Percentiles rank a stretch among this genome's conserved stretches.
Conservation (phyloP, 2,797 vertebrate species). For the Dicrostonyx torquatus region DNA sequence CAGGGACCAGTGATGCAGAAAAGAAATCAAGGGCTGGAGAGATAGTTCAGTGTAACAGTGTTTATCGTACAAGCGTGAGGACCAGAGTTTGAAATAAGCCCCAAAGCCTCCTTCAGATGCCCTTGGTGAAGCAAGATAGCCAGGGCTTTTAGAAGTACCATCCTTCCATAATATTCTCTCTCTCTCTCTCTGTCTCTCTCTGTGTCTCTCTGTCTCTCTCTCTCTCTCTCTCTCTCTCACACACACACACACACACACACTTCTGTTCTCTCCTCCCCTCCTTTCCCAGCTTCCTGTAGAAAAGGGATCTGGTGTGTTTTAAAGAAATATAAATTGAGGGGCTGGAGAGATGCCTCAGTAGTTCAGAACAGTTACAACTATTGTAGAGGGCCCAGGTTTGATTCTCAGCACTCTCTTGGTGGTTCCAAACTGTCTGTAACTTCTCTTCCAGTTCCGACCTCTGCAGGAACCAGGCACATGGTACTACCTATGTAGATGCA, state of each 20-base stretch:
- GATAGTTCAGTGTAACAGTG: neutral
- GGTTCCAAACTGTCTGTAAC: neutral
- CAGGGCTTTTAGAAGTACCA: neutral
- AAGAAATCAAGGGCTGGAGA: neutral
- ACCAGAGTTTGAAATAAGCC: neutral
- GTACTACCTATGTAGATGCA: neutral
- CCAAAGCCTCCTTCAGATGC: neutral
- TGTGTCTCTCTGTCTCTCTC: no score
- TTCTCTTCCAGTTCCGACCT: neutral
- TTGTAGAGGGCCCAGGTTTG: neutral
- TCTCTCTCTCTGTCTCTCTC: no score
- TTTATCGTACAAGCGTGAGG: neutral
- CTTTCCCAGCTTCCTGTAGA: neutral
- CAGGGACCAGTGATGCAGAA: neutral
- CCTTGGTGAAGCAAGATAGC: neutral
- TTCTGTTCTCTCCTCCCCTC: neutral
- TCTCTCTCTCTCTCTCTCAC: neutral
- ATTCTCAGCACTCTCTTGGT: neutral
- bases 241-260: fast-evolving
- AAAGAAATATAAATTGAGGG: neutral
- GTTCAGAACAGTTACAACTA: neutral
- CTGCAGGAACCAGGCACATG: neutral
- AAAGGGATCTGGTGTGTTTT: neutral
- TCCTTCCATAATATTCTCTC: neutral
- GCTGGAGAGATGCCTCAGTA: neutral